phyloP scores from a whole-genome alignment of 2,113 vertebrate species.

The Pseudorectes ferrugineus region DNA sequence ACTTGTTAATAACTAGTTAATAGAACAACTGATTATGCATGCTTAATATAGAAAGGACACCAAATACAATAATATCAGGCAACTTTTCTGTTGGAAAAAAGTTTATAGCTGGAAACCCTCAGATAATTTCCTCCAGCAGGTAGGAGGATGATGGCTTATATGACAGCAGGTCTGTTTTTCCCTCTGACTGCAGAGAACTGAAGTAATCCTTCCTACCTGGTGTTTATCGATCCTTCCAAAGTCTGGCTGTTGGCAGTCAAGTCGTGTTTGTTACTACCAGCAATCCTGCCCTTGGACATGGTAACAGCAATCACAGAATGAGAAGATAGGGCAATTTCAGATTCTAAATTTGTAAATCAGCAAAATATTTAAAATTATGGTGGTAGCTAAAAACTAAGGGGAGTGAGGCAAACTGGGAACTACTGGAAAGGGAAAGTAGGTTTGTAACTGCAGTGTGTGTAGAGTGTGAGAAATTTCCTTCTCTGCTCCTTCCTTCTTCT shows the following conservation, averaged over 20 bases:
- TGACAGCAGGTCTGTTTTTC: neutral
- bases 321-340: neutral
- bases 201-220: neutral
- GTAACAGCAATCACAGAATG: neutral
- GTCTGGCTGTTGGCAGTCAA: neutral
- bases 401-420: neutral
- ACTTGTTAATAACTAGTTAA: neutral
- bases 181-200: neutral
- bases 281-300: neutral
- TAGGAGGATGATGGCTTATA: neutral
- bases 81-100: neutral
- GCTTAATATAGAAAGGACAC: neutral
- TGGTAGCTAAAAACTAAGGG: neutral
- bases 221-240: neutral
- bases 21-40: neutral
- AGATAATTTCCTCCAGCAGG: neutral
- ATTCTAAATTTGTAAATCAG: neutral
- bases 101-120: neutral
- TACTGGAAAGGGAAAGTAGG: neutral
- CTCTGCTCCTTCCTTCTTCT: neutral
- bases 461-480: neutral
- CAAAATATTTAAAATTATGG: neutral
- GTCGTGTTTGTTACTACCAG: neutral
- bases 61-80: neutral
- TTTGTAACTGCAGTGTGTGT: neutral